Evolutionary conservation across 2,888 invertebrate species (phyloP).

Genomic region (Bhutanitis thaidina): DNA sequence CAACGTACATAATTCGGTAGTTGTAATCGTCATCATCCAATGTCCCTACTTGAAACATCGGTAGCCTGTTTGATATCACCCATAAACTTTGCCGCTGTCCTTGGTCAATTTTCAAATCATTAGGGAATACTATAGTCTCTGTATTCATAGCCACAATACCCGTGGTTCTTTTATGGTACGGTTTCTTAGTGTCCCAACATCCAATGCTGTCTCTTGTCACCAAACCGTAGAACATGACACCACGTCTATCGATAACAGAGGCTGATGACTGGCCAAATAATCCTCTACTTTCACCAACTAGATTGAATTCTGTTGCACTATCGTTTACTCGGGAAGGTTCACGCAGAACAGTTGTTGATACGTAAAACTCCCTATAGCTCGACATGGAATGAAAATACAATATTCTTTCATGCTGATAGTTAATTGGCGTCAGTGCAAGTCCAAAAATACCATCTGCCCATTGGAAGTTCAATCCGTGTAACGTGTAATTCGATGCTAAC

Average conservation of each 20-base stretch:
- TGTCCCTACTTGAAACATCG: constrained; percentile 84
- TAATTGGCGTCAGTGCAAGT: constrained; percentile 82
- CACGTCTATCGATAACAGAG: constrained; percentile 84
- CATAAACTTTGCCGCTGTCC: constrained; percentile 85
- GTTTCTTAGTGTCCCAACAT: constrained; percentile 89
- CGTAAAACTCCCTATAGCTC: constrained; percentile 88
- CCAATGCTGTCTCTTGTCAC: constrained; percentile 87
- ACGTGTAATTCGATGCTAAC: constrained; percentile 84
- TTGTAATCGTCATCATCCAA: constrained; percentile 84
- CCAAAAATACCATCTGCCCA: constrained; percentile 92
- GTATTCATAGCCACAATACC: constrained; percentile 82
- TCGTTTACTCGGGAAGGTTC: constrained; percentile 70
- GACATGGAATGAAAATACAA: constrained; percentile 91
- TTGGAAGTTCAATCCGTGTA: constrained; percentile 88
- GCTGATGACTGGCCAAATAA: constrained; percentile 85
- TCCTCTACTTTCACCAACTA: constrained; percentile 78
- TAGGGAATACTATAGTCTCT: constrained; percentile 87
- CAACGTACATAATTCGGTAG: constrained; percentile 86
- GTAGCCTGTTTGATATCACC: constrained; percentile 87
- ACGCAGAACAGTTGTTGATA: constrained; percentile 82
- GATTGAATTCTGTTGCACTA: constrained; percentile 52
- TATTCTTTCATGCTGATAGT: constrained; percentile 76
- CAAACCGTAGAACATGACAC: constrained; percentile 89
- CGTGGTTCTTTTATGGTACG: constrained; percentile 81
- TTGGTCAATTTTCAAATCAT: constrained; percentile 88